Evolutionary conservation across 2,113 vertebrate species (phyloP).

Genomic region (Halcyon malimbica): DNA sequence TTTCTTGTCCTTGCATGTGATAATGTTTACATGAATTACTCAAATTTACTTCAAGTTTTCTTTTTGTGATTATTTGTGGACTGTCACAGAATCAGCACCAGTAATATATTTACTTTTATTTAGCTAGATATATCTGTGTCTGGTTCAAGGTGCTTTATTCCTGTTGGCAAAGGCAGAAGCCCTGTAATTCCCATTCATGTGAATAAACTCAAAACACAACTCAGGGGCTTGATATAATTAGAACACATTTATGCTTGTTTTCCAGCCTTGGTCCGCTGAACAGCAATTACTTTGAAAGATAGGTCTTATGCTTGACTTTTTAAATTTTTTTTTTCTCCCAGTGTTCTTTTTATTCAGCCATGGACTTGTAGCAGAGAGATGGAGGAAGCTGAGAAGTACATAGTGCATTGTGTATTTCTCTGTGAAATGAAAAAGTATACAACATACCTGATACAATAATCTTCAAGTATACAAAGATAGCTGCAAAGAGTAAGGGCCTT

Average conservation of each 20-base stretch:
- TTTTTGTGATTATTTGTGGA: not conserved
- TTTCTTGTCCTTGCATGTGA: not conserved
- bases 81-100: not conserved
- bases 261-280: constrained; percentile 65
- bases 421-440: not conserved
- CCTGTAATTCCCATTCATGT: constrained; percentile 21
- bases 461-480: not conserved
- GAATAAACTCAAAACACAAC: constrained; percentile 62
- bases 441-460: not conserved
- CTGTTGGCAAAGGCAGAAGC: constrained; percentile 62
- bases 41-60: constrained; percentile 2
- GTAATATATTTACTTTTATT: not conserved
- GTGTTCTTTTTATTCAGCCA: not conserved
- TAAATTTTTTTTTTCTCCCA: not conserved
- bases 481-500: not conserved
- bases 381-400: constrained; percentile 2
- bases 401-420: not conserved
- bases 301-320: not conserved
- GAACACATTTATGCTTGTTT: constrained; percentile 68
- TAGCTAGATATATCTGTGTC: constrained; percentile 24
- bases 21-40: not conserved
- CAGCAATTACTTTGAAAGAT: constrained; percentile 72
- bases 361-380: not conserved
- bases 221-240: constrained; percentile 60
- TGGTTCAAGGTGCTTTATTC: constrained; percentile 67